phyloP scores from a whole-genome alignment of 1,140 invertebrate species.

The silkworm (Bombyx mori) region ASM3026992v2 NC_085129.1:6809501-6810000 shows the following conservation, averaged over 20 bases:
- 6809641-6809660: too few species aligned
- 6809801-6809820: too few species aligned
- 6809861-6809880: constrained; percentile 8
- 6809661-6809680: too few species aligned
- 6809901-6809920: constrained; percentile 48
- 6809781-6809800: too few species aligned
- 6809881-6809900: constrained; percentile 20
- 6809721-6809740: too few species aligned
- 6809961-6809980: constrained; percentile 41
- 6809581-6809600: constrained; percentile 82
- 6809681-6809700: too few species aligned
- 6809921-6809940: constrained; percentile 25
- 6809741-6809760: too few species aligned
- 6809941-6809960: constrained; percentile 54
- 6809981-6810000: constrained; percentile 9
- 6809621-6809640: background rate
- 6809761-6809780: too few species aligned
- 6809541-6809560: constrained; percentile 93
- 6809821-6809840: too few species aligned
- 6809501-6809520: constrained; percentile 89
- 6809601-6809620: background rate
- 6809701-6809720: too few species aligned
- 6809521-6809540: constrained; percentile 93
- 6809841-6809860: too few species aligned
- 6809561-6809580: constrained; percentile 97